These are phyloP conservation scores for Tolypeutes matacus DNA, from an alignment of 2,797 vertebrate genomes.

Conservation along the genomic window DNA sequence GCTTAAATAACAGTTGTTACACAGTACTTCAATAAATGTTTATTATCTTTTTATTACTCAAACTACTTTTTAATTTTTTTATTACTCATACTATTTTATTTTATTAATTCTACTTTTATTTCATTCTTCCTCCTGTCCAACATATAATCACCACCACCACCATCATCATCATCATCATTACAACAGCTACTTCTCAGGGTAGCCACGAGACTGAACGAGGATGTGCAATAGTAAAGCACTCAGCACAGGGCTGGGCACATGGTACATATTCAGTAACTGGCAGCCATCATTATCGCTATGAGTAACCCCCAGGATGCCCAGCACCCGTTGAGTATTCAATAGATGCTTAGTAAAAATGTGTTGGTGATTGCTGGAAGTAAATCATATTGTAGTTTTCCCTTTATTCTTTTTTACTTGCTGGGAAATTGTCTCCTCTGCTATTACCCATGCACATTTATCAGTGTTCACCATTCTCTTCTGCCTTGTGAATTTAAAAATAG, in stretches of 20 bases:
- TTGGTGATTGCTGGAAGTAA: slow-evolving; percentile 79
- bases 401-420: slow-evolving; percentile 79
- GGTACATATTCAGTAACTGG: slow-evolving; percentile 7
- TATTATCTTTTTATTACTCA: slow-evolving; percentile 14
- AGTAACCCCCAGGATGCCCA: slow-evolving; percentile 34
- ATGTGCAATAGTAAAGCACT: slow-evolving; percentile 28
- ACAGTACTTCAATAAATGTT: slow-evolving; percentile 41
- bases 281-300: slow-evolving; percentile 27
- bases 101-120: background rate
- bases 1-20: slow-evolving; percentile 48
- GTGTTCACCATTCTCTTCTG: slow-evolving; percentile 81
- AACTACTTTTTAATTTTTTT: background rate
- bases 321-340: slow-evolving; percentile 71
- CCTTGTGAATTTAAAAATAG: slow-evolving; percentile 83
- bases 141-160: background rate
- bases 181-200: slow-evolving; percentile 28
- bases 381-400: slow-evolving; percentile 81
- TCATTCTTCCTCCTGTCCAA: slow-evolving; percentile 13
- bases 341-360: slow-evolving; percentile 79
- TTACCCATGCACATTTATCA: slow-evolving; percentile 83
- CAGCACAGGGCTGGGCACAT: slow-evolving; percentile 67
- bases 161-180: background rate
- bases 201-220: slow-evolving; percentile 43
- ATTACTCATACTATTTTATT: background rate
- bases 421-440: slow-evolving; percentile 82